Evolutionary conservation across 1,140 invertebrate genomes (phyloP).

Genomic region (Leptinotarsa defecta): DNA sequence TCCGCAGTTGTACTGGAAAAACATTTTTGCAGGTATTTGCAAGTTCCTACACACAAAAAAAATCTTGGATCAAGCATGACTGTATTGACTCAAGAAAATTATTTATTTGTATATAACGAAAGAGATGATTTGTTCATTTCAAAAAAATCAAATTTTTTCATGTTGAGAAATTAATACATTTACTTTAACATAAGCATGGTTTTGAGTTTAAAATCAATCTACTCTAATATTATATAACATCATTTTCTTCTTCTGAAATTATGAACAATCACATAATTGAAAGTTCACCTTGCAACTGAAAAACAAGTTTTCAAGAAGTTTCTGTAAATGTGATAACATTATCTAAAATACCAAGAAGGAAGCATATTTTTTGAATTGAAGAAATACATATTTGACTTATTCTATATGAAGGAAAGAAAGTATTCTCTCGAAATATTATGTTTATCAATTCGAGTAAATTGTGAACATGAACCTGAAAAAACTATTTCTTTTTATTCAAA

Average conservation of each 20-base stretch:
- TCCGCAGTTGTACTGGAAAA: too few relatives aligned
- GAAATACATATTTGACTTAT: background rate
- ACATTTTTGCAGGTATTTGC: too few relatives aligned
- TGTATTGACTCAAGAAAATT: too few relatives aligned
- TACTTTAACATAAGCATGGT: background rate
- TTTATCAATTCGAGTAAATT: background rate
- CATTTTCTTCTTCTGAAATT: background rate
- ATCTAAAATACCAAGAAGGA: too few relatives aligned
- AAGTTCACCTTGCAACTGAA: too few relatives aligned
- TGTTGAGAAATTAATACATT: slow-evolving; percentile 13
- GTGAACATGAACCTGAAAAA: background rate
- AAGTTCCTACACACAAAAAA: too few relatives aligned
- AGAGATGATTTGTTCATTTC: slow-evolving; percentile 7
- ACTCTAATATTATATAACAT: too few relatives aligned
- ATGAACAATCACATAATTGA: too few relatives aligned
- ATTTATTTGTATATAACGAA: background rate
- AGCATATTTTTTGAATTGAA: background rate
- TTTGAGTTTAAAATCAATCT: too few relatives aligned
- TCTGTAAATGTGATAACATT: too few relatives aligned
- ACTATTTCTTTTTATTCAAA: background rate
- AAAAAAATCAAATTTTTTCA: background rate
- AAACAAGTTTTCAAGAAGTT: too few relatives aligned
- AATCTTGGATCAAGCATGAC: too few relatives aligned
- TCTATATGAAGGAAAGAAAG: background rate
- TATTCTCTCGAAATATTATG: background rate